These are phyloP conservation scores for Mylabris phalerata DNA, from an alignment of 1,140 invertebrate genomes.

Conservation along the genomic window DNA sequence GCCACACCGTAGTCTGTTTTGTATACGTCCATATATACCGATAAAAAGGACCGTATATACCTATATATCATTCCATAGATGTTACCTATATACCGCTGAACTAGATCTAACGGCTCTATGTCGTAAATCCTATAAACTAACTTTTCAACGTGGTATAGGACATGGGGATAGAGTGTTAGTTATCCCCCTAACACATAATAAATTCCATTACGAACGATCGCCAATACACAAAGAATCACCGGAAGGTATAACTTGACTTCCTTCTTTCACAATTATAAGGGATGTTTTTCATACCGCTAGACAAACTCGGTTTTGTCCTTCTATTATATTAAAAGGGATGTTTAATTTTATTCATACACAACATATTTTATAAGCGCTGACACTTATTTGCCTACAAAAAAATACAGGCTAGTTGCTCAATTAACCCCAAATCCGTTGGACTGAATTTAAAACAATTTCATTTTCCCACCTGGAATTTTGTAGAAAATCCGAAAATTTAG, in stretches of 20 bases:
- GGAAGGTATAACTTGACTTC: not conserved
- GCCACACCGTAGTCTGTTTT: not conserved
- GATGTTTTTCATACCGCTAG: conserved; percentile 20
- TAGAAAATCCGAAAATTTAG: too few relatives aligned
- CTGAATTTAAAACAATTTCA: too few relatives aligned
- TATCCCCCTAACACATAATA: conserved; percentile 32
- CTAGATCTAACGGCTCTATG: conserved; percentile 23
- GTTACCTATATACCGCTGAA: conserved; percentile 24
- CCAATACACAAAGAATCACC: conserved; percentile 28
- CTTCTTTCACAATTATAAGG: conserved; percentile 5
- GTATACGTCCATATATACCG: not conserved
- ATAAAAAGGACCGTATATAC: conserved; percentile 4
- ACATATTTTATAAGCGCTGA: conserved; percentile 22
- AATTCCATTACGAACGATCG: conserved; percentile 34
- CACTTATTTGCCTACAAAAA: conserved; percentile 23
- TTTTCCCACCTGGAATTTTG: too few relatives aligned
- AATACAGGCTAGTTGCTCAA: not conserved
- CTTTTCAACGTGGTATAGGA: conserved; percentile 20
- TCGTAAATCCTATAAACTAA: conserved; percentile 10
- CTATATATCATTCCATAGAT: conserved; percentile 23
- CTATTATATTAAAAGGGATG: conserved; percentile 16
- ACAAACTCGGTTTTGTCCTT: conserved; percentile 20
- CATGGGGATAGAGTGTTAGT: not conserved
- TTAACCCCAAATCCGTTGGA: too few relatives aligned
- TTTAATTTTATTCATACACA: conserved; percentile 26